Percentiles rank a stretch among this genome's conserved stretches.
Conservation (phyloP, 2,113 vertebrate species). For the Pteropus alecto region DNA sequence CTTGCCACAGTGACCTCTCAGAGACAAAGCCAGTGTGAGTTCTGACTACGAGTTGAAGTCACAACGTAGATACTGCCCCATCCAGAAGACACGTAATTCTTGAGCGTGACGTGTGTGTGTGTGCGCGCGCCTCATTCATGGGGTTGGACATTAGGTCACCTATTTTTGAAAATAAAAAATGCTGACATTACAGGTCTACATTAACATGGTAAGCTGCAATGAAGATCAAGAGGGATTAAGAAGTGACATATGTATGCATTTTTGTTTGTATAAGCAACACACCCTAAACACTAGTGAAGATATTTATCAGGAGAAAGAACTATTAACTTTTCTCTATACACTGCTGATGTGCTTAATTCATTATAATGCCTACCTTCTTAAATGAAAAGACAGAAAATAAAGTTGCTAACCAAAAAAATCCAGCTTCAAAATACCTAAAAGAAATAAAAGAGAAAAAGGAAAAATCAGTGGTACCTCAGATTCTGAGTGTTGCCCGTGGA, state of each 20-base stretch:
- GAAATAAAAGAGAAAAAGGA: not conserved
- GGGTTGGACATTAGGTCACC: not conserved
- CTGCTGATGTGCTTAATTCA: not conserved
- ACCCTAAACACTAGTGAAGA: too few relatives aligned
- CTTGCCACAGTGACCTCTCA: not conserved
- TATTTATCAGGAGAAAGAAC: not conserved
- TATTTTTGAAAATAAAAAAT: not conserved
- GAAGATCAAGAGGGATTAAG: not conserved
- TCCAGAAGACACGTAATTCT: conserved; percentile 36
- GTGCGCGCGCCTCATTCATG: too few relatives aligned
- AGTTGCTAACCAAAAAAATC: not conserved
- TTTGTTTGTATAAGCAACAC: not conserved
- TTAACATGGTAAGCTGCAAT: not conserved
- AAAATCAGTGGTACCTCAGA: not conserved
- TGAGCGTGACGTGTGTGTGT: not conserved
- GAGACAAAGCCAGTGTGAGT: conserved; percentile 54
- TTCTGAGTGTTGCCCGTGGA: not conserved
- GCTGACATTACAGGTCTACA: not conserved
- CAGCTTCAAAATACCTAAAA: not conserved
- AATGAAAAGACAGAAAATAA: not conserved
- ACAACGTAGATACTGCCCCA: not conserved
- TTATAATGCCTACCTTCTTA: not conserved
- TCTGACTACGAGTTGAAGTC: conserved; percentile 74
- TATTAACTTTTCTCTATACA: not conserved
- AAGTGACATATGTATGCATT: not conserved